phyloP scores from a whole-genome alignment of 2,113 vertebrate genomes.

The Pelmatolapia mariae region DNA sequence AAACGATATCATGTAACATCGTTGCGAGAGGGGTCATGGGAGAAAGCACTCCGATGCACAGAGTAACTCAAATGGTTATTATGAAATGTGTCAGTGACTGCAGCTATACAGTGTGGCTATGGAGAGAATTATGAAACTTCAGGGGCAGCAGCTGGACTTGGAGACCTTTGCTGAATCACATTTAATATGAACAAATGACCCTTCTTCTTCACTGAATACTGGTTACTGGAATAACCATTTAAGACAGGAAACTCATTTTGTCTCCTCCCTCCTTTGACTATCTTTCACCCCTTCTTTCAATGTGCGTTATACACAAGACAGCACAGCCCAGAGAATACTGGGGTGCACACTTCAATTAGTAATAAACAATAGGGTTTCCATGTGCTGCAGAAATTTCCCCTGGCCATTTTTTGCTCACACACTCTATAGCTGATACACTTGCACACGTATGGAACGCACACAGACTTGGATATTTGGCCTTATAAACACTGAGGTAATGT shows the following conservation, averaged over 20 bases:
- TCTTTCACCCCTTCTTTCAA: background rate
- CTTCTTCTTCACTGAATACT: conserved; percentile 39
- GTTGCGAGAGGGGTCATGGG: background rate
- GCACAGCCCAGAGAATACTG: conserved; percentile 47
- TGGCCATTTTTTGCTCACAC: conserved; percentile 35
- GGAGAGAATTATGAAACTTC: background rate
- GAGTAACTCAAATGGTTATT: background rate
- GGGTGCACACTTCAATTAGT: conserved; percentile 73
- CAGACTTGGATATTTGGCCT: background rate
- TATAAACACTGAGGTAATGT: background rate
- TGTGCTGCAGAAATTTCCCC: conserved; percentile 69
- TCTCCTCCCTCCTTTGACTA: background rate
- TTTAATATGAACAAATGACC: conserved; percentile 67
- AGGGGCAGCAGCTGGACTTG: conserved; percentile 9
- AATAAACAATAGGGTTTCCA: conserved; percentile 74
- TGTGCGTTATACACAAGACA: conserved; percentile 39
- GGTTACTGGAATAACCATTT: conserved; percentile 27
- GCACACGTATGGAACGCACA: background rate
- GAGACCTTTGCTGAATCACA: conserved; percentile 48
- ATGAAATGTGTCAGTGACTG: conserved; percentile 13
- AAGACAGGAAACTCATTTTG: conserved; percentile 37
- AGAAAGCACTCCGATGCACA: background rate
- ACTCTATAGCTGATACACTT: background rate
- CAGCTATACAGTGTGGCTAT: background rate
- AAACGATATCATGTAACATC: conserved; percentile 1